Conservation (phyloP, 1,140 invertebrate species). For the Mizuhopecten yessoensis region DNA sequence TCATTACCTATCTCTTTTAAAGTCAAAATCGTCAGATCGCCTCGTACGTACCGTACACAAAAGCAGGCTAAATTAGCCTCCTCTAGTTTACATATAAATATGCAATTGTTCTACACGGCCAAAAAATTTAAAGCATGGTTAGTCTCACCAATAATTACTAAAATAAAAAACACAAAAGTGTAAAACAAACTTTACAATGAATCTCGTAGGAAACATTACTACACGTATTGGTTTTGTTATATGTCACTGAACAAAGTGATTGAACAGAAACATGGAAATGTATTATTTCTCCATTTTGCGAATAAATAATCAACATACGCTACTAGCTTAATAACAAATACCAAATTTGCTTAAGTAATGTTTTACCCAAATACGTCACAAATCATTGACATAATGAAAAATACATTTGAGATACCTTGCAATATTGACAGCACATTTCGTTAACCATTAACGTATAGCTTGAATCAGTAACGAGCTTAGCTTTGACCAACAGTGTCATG, state of each 20-base stretch:
- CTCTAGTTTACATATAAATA: neutral
- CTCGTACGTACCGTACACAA: neutral
- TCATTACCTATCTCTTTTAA: neutral
- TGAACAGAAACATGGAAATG: neutral
- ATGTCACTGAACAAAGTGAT: neutral
- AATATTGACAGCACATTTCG: neutral
- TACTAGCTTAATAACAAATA: neutral
- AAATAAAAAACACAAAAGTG: neutral
- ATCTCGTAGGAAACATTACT: neutral
- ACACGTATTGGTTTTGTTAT: neutral
- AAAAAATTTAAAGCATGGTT: neutral
- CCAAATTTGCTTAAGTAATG: neutral
- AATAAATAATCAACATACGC: neutral
- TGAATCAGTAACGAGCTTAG: too few species aligned
- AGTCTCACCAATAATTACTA: neutral
- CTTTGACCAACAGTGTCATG: too few species aligned
- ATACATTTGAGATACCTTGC: neutral
- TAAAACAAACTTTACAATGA: neutral
- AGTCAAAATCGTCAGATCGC: neutral
- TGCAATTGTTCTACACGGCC: neutral
- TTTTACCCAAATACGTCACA: neutral
- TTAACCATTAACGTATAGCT: neutral
- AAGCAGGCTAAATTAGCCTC: neutral
- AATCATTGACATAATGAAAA: neutral
- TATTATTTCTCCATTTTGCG: neutral